Evolutionary conservation across 1,140 invertebrate genomes (phyloP).

Genomic region (Anastrepha ludens): DNA sequence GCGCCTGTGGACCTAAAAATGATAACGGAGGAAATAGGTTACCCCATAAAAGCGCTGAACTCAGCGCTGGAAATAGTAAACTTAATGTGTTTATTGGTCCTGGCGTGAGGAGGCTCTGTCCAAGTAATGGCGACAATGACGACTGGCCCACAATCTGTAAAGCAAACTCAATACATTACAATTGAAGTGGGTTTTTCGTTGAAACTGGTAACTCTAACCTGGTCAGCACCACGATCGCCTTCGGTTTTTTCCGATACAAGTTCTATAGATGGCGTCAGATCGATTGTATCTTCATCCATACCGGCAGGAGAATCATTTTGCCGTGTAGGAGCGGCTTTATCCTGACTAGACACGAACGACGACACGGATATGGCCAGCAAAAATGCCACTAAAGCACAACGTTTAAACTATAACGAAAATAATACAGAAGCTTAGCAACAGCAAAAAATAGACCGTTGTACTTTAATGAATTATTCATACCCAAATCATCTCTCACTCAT

Average conservation of each 20-base stretch:
- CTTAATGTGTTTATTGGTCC: constrained; percentile 1
- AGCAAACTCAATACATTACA: not conserved
- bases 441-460: not conserved
- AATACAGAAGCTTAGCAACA: not conserved
- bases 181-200: not conserved
- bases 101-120: not conserved
- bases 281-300: constrained; percentile 14
- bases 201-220: not conserved
- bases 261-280: constrained; percentile 5
- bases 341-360: not conserved
- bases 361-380: constrained; percentile 1
- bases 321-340: not conserved
- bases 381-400: constrained; percentile 4
- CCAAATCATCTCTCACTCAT: not conserved
- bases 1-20: not conserved
- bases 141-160: constrained; percentile 43
- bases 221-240: not conserved
- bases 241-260: not conserved
- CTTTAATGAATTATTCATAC: not conserved
- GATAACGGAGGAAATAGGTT: not conserved
- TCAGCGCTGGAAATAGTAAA: constrained; percentile 24
- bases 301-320: too few relatives aligned
- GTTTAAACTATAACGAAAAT: not conserved
- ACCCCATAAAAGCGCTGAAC: not conserved
- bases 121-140: not conserved